Percentiles rank a stretch among this genome's conserved stretches.
These are phyloP conservation scores for Apocrypta bakeri DNA, from an alignment of 1,140 invertebrate genomes.

Conservation along the genomic window DNA sequence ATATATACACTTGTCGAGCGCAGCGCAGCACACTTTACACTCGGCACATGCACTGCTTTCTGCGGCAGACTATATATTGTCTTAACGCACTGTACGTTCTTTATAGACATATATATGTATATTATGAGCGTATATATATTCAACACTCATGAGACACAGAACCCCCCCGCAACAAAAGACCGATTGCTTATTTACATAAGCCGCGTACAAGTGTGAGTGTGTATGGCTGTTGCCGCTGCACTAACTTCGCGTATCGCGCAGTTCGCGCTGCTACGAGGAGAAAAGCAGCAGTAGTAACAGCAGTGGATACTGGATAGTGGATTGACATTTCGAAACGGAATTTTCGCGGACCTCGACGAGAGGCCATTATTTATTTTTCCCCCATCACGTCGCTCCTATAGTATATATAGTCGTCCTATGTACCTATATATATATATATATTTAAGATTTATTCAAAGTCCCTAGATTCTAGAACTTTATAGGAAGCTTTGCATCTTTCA, in stretches of 20 bases:
- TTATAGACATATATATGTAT: neutral
- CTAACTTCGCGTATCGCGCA: neutral
- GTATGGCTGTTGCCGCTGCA: neutral
- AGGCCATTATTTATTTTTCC: neutral
- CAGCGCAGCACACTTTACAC: neutral
- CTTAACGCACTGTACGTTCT: neutral
- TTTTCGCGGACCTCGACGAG: neutral
- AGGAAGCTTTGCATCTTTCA: neutral
- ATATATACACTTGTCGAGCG: neutral
- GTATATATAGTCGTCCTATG: too few species aligned
- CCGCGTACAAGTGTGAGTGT: neutral
- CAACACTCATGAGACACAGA: neutral
- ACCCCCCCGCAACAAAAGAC: neutral
- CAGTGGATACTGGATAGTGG: neutral
- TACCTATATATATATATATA: too few species aligned
- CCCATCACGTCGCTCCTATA: neutral
- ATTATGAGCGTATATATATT: neutral
- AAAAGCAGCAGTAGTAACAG: neutral
- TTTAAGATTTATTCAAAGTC: neutral
- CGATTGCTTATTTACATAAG: neutral
- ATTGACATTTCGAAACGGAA: neutral
- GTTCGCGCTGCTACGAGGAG: too few species aligned
- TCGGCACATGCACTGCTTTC: neutral
- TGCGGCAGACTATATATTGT: neutral
- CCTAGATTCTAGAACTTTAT: neutral